Evolutionary conservation across 2,888 invertebrate species (phyloP).

Genomic region (Griposia aprilina): DNA sequence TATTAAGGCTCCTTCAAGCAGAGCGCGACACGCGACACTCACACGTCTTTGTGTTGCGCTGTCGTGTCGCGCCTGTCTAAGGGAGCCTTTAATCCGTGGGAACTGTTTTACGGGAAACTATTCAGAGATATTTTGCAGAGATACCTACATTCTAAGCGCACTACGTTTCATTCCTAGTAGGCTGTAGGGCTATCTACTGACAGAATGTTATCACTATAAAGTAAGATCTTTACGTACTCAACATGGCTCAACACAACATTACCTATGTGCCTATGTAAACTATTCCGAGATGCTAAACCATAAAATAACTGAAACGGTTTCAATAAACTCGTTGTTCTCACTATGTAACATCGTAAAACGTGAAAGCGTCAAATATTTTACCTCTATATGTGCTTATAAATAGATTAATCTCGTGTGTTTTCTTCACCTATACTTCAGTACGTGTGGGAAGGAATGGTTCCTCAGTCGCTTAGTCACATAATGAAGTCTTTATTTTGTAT

Average conservation of each 20-base stretch:
- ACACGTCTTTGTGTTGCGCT: too few relatives aligned
- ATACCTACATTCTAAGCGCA: background rate
- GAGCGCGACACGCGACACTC: too few relatives aligned
- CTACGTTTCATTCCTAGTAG: background rate
- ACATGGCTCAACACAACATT: background rate
- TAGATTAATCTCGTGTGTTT: constrained; percentile 16
- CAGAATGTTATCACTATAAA: constrained; percentile 8
- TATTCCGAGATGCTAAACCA: constrained; percentile 19
- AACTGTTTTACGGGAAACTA: background rate
- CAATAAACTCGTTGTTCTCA: constrained; percentile 55
- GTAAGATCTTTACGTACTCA: background rate
- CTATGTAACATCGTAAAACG: constrained; percentile 40
- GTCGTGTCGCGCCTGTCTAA: too few relatives aligned
- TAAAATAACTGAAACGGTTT: constrained; percentile 38
- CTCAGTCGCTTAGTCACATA: background rate
- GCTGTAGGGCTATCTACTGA: background rate
- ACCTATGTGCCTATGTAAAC: background rate
- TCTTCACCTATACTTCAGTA: background rate
- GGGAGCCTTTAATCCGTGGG: background rate
- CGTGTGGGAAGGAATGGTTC: background rate
- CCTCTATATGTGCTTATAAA: constrained; percentile 17
- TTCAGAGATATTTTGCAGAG: background rate
- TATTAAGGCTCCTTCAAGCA: too few relatives aligned
- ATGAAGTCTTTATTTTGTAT: background rate
- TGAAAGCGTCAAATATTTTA: constrained; percentile 54